A percentile compares a stretch with the other conserved stretches of the same genome.
Conservation (phyloP, 2,797 vertebrate species). For the Hydrolagus colliei region DNA sequence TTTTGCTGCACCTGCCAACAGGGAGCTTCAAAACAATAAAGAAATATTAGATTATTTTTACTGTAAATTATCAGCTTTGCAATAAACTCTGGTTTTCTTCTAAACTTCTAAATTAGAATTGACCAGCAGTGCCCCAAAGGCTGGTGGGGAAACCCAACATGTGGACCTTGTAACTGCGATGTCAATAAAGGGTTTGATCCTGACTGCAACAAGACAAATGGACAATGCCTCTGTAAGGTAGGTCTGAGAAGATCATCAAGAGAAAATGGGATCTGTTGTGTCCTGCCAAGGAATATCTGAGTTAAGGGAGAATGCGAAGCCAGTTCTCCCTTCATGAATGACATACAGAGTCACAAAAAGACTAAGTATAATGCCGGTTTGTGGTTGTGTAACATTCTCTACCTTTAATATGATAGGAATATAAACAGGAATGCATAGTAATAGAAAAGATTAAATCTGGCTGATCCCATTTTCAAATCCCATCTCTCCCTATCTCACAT, state of each 20-base stretch:
- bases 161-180: slow-evolving; percentile 92
- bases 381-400: no score
- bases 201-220: slow-evolving; percentile 90
- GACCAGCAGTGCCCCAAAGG: slow-evolving; percentile 93
- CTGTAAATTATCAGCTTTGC: not conserved
- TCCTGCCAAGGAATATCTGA: no score
- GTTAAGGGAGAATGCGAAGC: no score
- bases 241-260: slow-evolving; percentile 28
- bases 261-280: no score
- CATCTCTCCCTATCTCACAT: no score
- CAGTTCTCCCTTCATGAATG: no score
- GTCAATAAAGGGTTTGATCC: slow-evolving; percentile 85
- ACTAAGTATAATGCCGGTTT: no score
- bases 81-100: not conserved
- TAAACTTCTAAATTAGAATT: slow-evolving; percentile 61
- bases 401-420: no score
- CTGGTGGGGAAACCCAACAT: slow-evolving; percentile 92
- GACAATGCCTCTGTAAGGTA: slow-evolving; percentile 95
- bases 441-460: no score
- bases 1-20: not conserved
- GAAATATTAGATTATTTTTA: not conserved
- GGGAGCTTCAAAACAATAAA: not conserved
- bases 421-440: no score
- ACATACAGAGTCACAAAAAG: no score
- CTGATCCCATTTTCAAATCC: no score